phyloP scores from a whole-genome alignment of 2,113 vertebrate species.

The Cyprinodon tularosa region DNA sequence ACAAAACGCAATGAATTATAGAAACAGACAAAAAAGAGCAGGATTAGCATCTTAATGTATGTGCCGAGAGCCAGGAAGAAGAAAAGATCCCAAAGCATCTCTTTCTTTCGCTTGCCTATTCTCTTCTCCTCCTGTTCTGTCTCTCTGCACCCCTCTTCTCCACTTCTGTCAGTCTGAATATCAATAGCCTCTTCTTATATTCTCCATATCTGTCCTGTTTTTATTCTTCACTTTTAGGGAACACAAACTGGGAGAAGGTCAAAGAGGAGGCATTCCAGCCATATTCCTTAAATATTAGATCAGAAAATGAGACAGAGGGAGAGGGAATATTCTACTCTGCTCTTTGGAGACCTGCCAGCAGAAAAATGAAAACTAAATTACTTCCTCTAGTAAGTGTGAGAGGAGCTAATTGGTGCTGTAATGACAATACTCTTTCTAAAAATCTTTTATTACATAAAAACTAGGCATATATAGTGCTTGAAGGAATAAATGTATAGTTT shows the following conservation, averaged over 20 bases:
- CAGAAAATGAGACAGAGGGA: slow-evolving; percentile 1
- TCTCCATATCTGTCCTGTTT: slow-evolving; percentile 33
- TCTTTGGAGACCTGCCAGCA: background rate
- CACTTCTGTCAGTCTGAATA: slow-evolving; percentile 27
- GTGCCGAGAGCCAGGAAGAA: slow-evolving; percentile 70
- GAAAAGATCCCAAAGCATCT: slow-evolving; percentile 70
- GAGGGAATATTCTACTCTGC: background rate
- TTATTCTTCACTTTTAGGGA: slow-evolving; percentile 35
- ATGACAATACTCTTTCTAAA: background rate
- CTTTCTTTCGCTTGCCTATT: slow-evolving; percentile 6
- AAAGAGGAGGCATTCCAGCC: slow-evolving; percentile 19
- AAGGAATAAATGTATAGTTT: background rate
- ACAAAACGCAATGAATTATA: slow-evolving; percentile 78
- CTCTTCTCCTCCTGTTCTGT: slow-evolving; percentile 31
- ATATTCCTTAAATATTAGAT: slow-evolving; percentile 23
- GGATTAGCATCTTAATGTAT: slow-evolving; percentile 79
- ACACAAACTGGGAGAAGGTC: slow-evolving; percentile 43
- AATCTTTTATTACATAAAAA: background rate
- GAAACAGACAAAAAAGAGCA: slow-evolving; percentile 70
- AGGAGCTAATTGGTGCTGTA: slow-evolving; percentile 5
- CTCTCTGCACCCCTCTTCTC: slow-evolving; percentile 31
- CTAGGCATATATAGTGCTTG: background rate
- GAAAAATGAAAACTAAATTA: background rate
- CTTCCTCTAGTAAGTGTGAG: slow-evolving; percentile 1
- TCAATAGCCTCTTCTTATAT: background rate